Evolutionary conservation across 1,140 invertebrate species (phyloP), one percentile per base, ranked within the genome.

Genomic region (Marisa cornuarietis): DNA sequence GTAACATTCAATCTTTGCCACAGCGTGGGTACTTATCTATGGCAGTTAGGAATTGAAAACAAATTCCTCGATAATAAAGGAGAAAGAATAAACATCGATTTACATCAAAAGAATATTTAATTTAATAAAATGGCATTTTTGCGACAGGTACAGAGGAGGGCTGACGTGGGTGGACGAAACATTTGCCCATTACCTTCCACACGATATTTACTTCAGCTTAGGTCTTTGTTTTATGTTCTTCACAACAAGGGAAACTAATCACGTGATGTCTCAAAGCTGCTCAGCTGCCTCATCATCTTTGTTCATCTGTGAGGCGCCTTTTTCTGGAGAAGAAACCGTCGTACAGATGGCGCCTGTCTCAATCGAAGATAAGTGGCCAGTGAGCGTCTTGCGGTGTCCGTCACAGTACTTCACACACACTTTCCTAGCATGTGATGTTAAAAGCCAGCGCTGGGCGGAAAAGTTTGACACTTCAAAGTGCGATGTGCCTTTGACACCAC

Each of bases 361-460:
- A 1, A 31, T n/a, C 49, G 22, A 51, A 52, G 49, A 49, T 24
- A 52, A 6, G 7, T 54, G 49, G 49, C 10, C 22, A 22, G 71
- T 20, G 8, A 52, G 22, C 24, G 51, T 54, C 51, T 24, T 54
- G 20, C 4, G 4, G n/a, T 75, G 73, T 31, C 73, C 73, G 0
- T 52, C 54, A 9, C 52, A 58, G 14, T 52, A 75, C 73, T 51
- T 31, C 52, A 75, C 73, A 4, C 73, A 75, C 54, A 42, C 52
- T 13, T 75, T 75, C 58, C 73, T 75, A 58, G 54, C 73, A 61
- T 75, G 73, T 75, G 73, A 75, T 52, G 26, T 52, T 18, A 26
- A 62, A 0, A 75, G 54, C 20, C 18, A 52, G 1, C 62, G 73
- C 58, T 75, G 73, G 73, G 22, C 13, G n/a, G 4, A 7, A 14